Percentiles rank a stretch among this genome's conserved stretches.
phyloP scores from a whole-genome alignment of 2,888 invertebrate species.

The Lasioglossum morio region DNA sequence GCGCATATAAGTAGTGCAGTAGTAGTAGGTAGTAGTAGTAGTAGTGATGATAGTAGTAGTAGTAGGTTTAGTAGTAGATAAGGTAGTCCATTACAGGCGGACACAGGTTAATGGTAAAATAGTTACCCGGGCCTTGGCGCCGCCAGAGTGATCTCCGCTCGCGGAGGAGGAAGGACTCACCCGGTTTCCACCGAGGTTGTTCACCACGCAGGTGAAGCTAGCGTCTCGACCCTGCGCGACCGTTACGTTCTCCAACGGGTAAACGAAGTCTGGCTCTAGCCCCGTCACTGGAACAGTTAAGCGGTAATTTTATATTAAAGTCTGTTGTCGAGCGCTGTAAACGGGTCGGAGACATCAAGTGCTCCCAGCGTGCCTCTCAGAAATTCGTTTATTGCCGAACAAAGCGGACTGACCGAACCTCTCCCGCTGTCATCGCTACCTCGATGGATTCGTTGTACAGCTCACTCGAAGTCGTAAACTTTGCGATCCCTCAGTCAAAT shows the following conservation, averaged over 20 bases:
- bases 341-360: conserved; percentile 4
- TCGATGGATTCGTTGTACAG: not conserved
- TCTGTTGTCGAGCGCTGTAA: not conserved
- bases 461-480: not conserved
- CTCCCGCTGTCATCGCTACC: not conserved
- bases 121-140: conserved; percentile 84
- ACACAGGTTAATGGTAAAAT: conserved; percentile 81
- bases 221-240: conserved; percentile 93
- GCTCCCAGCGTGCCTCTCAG: conserved; percentile 8
- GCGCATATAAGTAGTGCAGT: conserved; percentile 73
- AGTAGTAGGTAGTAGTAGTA: conserved; percentile 54
- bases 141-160: conserved; percentile 83
- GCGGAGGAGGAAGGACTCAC: conserved; percentile 90
- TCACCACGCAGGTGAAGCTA: conserved; percentile 93
- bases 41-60: conserved; percentile 49
- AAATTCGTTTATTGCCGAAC: conserved; percentile 10
- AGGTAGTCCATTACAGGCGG: conserved; percentile 81
- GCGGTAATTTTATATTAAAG: conserved; percentile 28
- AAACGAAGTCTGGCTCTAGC: conserved; percentile 92
- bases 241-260: conserved; percentile 93
- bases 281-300: conserved; percentile 86
- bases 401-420: conserved; percentile 6
- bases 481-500: not conserved
- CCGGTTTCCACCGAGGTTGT: conserved; percentile 91
- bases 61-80: conserved; percentile 65